A percentile compares a stretch with the other conserved stretches of the same genome.
Evolutionary conservation across 2,113 vertebrate genomes (phyloP).

Genomic region (Mastomys natalensis): DNA sequence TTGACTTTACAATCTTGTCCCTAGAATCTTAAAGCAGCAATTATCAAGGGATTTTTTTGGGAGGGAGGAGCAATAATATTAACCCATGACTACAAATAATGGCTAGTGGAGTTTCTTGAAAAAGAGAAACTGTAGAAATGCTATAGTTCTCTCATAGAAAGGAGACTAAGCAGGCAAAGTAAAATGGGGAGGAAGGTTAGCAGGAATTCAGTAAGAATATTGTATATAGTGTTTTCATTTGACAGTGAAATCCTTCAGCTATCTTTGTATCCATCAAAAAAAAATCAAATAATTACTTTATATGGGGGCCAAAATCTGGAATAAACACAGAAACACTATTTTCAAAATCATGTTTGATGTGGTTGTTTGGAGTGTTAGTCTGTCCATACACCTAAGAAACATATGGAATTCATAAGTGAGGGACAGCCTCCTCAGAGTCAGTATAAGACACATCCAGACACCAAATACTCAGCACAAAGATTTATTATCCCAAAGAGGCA

Average conservation of each 20-base stretch:
- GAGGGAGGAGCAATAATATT: background rate
- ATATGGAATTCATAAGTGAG: background rate
- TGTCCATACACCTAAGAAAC: background rate
- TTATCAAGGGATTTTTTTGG: background rate
- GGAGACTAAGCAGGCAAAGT: background rate
- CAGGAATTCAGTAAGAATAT: too few relatives aligned
- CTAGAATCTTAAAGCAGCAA: slow-evolving; percentile 35
- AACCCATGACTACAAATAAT: background rate
- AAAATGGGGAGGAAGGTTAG: background rate
- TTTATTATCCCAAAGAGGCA: background rate
- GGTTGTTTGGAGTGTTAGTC: background rate
- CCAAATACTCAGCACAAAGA: background rate
- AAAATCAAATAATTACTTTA: background rate
- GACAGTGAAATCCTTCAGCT: background rate
- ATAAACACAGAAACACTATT: background rate
- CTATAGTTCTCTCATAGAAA: background rate
- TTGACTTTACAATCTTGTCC: slow-evolving; percentile 23
- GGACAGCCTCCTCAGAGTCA: background rate
- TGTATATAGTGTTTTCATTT: background rate
- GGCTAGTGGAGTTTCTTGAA: background rate
- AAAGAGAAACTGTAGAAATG: background rate
- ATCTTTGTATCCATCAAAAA: background rate
- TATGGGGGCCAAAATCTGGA: background rate
- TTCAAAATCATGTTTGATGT: background rate
- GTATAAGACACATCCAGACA: background rate